These are phyloP conservation scores for Ovis aries DNA, from an alignment of 2,113 vertebrate genomes.

Conservation along the genomic window ARS-UI_Ramb_v3.0 NC_056056.1:77932501-77933000, in stretches of 20 bases:
- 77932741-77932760: neutral
- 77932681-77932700: neutral
- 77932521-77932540: neutral
- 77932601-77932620: conserved; percentile 11
- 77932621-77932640: neutral
- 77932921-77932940: neutral
- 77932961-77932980: neutral
- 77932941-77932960: neutral
- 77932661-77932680: neutral
- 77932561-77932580: neutral
- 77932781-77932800: neutral
- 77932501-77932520: neutral
- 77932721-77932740: neutral
- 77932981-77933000: neutral
- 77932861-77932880: neutral
- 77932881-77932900: neutral
- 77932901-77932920: neutral
- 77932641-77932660: neutral
- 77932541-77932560: neutral
- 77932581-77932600: neutral
- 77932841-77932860: neutral
- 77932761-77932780: neutral
- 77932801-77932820: neutral
- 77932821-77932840: neutral
- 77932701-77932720: neutral